Conservation (phyloP, 2,888 invertebrate genomes). For the Erebia aethiops region DNA sequence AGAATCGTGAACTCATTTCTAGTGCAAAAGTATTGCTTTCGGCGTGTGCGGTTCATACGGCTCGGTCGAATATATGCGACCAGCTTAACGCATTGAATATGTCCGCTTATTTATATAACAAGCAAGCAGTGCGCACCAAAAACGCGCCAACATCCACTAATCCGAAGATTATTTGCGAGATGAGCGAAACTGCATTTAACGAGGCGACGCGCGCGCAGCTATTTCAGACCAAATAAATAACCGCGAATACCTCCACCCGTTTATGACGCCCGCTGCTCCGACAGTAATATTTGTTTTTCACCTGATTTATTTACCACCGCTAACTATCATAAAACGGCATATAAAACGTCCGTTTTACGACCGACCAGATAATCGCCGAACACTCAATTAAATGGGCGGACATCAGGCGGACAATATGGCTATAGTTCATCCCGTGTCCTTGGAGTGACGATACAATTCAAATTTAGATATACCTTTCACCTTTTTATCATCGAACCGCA, state of each 20-base stretch:
- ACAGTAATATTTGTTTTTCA: slow-evolving; percentile 70
- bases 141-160: slow-evolving; percentile 66
- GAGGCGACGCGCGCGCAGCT: slow-evolving; percentile 56
- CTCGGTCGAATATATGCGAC: neutral
- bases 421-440: neutral
- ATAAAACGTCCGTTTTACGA: slow-evolving; percentile 54
- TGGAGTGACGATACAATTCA: neutral
- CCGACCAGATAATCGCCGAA: slow-evolving; percentile 50
- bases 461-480: no score
- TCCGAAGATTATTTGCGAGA: slow-evolving; percentile 67
- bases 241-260: slow-evolving; percentile 56
- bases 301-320: slow-evolving; percentile 73
- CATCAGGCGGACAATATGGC: neutral
- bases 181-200: slow-evolving; percentile 70
- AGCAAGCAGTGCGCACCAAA: slow-evolving; percentile 60
- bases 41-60: neutral
- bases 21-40: neutral
- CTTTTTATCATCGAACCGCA: no score
- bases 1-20: no score
- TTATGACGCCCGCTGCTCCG: slow-evolving; percentile 65
- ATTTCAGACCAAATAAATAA: slow-evolving; percentile 63
- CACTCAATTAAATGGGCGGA: slow-evolving; percentile 54
- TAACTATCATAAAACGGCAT: slow-evolving; percentile 57
- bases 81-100: slow-evolving; percentile 45
- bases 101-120: slow-evolving; percentile 62